Percentiles rank a stretch among this genome's conserved stretches.
Conservation (phyloP, 2,888 invertebrate genomes). For the Synergus laeviventris region DNA sequence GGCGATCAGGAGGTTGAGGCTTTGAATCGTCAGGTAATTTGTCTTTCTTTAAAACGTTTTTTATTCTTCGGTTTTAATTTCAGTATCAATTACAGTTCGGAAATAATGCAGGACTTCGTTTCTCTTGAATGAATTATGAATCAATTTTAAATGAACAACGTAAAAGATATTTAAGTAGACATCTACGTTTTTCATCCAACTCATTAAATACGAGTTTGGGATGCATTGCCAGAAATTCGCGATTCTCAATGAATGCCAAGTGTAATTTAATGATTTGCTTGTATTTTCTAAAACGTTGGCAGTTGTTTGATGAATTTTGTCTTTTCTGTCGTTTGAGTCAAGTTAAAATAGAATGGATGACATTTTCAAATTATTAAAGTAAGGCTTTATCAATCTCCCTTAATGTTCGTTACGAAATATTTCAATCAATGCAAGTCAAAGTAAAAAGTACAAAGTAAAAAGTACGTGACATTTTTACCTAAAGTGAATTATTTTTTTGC, state of each 20-base stretch:
- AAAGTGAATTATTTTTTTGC: too few species aligned
- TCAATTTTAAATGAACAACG: neutral
- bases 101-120: neutral
- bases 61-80: neutral
- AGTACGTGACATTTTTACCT: too few species aligned
- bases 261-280: neutral
- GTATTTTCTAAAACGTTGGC: neutral
- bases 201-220: neutral
- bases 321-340: neutral
- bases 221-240: slow-evolving; percentile 1
- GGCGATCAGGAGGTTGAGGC: slow-evolving; percentile 81
- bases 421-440: too few species aligned
- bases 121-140: neutral
- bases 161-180: neutral
- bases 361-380: neutral
- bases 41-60: too few species aligned
- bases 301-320: neutral
- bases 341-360: neutral
- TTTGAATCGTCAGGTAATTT: slow-evolving; percentile 83
- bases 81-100: neutral
- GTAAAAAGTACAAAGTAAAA: too few species aligned
- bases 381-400: too few species aligned
- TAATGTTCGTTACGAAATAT: too few species aligned
- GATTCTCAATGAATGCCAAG: neutral
- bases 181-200: neutral